These are phyloP conservation scores for Pachypanchax playfairii DNA, from an alignment of 2,113 vertebrate genomes.

Conservation along the genomic window DNA sequence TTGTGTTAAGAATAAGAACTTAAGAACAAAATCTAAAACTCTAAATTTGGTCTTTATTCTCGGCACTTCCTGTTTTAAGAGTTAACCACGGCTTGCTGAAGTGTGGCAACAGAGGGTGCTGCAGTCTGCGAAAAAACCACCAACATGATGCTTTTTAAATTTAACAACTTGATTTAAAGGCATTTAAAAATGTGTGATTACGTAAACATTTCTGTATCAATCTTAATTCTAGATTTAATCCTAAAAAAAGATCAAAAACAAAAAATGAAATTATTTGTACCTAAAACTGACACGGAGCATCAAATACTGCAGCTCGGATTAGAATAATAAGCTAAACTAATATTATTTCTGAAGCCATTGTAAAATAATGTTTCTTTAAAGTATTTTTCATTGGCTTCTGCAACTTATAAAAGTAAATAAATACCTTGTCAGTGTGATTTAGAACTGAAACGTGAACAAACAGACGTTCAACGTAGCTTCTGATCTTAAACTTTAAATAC, in stretches of 20 bases:
- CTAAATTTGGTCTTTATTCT: neutral
- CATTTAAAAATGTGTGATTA: neutral
- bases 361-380: neutral
- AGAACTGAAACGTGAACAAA: too few relatives aligned
- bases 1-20: neutral
- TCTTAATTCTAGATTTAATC: neutral
- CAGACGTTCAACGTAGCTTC: too few relatives aligned
- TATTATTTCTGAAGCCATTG: neutral
- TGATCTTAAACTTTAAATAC: slow-evolving; percentile 9
- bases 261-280: too few relatives aligned
- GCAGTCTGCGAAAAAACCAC: slow-evolving; percentile 6
- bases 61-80: neutral
- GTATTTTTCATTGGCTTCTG: neutral
- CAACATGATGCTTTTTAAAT: neutral
- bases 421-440: too few relatives aligned
- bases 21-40: slow-evolving; percentile 9
- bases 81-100: neutral
- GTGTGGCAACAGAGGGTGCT: slow-evolving; percentile 34
- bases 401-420: neutral
- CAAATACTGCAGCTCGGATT: too few relatives aligned
- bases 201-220: neutral
- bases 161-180: neutral
- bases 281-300: neutral
- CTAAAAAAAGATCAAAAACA: too few relatives aligned
- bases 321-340: neutral